Conservation (phyloP, 1,140 invertebrate species). For the Caerostris darwini region DNA sequence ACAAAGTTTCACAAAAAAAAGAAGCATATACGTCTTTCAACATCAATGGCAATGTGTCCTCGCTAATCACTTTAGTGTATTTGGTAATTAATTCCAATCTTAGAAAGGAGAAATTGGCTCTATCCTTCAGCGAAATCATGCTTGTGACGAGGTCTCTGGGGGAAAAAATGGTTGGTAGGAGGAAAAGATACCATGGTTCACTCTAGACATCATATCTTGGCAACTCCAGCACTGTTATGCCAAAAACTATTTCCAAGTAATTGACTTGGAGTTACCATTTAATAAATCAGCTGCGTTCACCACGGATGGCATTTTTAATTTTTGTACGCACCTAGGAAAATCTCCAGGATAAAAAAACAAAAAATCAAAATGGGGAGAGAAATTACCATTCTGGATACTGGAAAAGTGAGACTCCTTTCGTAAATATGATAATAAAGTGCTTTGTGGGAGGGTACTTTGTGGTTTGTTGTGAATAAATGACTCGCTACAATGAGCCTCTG, state of each 20-base stretch:
- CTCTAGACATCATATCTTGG: neutral
- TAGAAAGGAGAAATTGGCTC: conserved; percentile 25
- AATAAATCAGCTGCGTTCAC: conserved; percentile 46
- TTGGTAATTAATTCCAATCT: conserved; percentile 52
- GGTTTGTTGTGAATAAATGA: conserved; percentile 42
- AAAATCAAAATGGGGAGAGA: neutral
- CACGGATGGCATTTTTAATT: neutral
- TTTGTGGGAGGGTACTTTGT: conserved; percentile 17
- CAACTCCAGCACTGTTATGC: neutral
- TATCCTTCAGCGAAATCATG: neutral
- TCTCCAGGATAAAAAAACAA: neutral
- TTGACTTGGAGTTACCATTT: conserved; percentile 62
- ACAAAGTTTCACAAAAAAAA: neutral
- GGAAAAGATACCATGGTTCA: conserved; percentile 17
- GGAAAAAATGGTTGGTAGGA: neutral
- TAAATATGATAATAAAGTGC: conserved; percentile 51
- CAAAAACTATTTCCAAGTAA: conserved; percentile 66
- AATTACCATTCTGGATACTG: conserved; percentile 38
- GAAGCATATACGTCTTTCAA: neutral
- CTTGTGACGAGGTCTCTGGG: neutral
- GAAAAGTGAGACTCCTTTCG: neutral
- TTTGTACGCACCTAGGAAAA: neutral
- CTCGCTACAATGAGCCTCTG: conserved; percentile 39
- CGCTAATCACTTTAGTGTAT: conserved; percentile 44
- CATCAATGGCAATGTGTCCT: neutral